Conservation (phyloP, 2,113 vertebrate genomes). For the Gyps fulvus region DNA sequence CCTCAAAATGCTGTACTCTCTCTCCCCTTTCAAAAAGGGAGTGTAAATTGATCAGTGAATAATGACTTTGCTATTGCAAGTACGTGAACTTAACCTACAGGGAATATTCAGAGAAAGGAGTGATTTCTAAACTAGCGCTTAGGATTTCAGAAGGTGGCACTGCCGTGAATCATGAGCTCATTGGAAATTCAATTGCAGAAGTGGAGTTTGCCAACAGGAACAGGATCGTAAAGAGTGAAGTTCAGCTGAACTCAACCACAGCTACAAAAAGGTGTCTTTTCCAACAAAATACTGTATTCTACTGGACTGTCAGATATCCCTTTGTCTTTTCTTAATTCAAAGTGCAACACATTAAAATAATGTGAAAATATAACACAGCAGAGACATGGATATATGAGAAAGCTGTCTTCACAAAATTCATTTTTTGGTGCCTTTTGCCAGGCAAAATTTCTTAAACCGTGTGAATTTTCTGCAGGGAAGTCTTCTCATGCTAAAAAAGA, state of each 20-base stretch:
- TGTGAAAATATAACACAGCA: not conserved
- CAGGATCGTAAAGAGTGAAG: not conserved
- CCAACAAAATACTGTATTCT: not conserved
- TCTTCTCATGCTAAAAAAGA: not conserved
- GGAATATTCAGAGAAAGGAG: not conserved
- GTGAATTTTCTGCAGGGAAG: not conserved
- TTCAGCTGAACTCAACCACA: not conserved
- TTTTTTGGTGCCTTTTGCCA: not conserved
- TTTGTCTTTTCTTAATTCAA: not conserved
- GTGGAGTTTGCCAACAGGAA: not conserved
- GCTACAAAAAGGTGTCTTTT: not conserved
- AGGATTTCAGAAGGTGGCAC: not conserved
- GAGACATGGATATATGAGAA: not conserved
- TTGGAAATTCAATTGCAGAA: not conserved
- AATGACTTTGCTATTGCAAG: not conserved
- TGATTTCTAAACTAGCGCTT: not conserved
- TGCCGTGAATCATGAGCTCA: not conserved
- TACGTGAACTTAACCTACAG: not conserved
- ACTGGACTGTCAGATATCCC: not conserved
- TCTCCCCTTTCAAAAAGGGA: not conserved
- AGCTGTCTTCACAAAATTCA: not conserved
- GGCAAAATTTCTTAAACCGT: not conserved
- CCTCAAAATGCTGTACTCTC: not conserved
- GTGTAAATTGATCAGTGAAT: not conserved
- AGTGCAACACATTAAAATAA: not conserved